Evolutionary conservation across 2,113 vertebrate species (phyloP).

Genomic region (Microtus montanus): DNA sequence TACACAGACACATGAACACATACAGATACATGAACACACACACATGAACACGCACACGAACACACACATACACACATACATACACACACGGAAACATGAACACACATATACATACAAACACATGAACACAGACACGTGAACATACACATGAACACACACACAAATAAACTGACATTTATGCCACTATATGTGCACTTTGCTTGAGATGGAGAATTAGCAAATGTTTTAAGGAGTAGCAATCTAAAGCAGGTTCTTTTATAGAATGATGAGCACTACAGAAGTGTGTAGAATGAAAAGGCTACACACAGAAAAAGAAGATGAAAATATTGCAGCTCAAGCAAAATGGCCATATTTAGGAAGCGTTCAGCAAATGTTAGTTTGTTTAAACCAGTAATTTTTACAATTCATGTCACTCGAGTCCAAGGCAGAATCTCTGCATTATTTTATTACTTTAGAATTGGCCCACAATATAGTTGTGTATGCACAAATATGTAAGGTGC

Average conservation of each 20-base stretch:
- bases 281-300: not conserved
- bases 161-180: not conserved
- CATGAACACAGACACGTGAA: not conserved
- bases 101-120: too few relatives aligned
- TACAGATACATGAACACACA: too few relatives aligned
- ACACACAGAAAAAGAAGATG: not conserved
- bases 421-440: not conserved
- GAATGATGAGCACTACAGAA: not conserved
- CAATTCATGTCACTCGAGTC: conserved; percentile 3
- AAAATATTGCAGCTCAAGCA: not conserved
- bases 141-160: not conserved
- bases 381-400: conserved; percentile 38
- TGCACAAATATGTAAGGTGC: not conserved
- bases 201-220: conserved; percentile 18
- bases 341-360: not conserved
- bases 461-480: not conserved
- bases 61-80: not conserved
- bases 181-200: not conserved
- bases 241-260: not conserved
- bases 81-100: not conserved
- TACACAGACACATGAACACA: too few relatives aligned
- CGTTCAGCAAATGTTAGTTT: conserved; percentile 22
- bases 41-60: too few relatives aligned
- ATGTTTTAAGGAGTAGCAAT: not conserved
- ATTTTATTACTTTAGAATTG: conserved; percentile 52